phyloP scores from a whole-genome alignment of 2,113 vertebrate genomes.

The Vicugna pacos region DNA sequence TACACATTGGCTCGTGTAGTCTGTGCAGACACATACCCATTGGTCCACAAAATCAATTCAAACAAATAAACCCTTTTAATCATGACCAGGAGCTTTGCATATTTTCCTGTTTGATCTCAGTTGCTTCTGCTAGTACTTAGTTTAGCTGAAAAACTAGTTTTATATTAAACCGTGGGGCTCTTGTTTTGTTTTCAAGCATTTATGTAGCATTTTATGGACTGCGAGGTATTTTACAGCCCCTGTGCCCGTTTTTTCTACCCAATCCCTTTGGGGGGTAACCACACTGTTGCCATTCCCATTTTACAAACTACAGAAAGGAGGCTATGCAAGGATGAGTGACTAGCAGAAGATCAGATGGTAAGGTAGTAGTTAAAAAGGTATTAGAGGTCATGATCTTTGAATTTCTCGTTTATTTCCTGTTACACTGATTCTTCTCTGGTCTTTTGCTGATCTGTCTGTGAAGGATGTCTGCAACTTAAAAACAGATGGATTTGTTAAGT shows the following conservation, averaged over 20 bases:
- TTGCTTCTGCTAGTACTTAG: conserved; percentile 53
- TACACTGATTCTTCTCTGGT: neutral
- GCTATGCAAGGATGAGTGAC: neutral
- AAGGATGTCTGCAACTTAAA: neutral
- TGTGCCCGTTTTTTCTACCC: neutral
- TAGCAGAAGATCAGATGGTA: conserved; percentile 38
- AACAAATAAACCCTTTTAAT: conserved; percentile 22
- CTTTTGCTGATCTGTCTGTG: conserved; percentile 55
- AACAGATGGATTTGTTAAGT: conserved; percentile 37
- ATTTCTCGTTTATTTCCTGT: conserved; percentile 15
- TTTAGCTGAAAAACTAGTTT: conserved; percentile 63
- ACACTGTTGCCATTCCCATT: neutral
- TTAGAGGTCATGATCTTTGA: conserved; percentile 21
- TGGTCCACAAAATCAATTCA: neutral
- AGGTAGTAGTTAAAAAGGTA: conserved; percentile 43
- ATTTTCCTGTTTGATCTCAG: neutral
- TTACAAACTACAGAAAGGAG: conserved; percentile 45
- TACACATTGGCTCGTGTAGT: conserved; percentile 12
- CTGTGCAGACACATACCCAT: neutral
- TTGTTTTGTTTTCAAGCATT: conserved; percentile 57
- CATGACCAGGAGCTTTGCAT: neutral
- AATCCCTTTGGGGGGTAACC: conserved; percentile 3
- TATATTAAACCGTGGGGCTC: conserved; percentile 44
- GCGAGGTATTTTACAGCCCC: conserved; percentile 41
- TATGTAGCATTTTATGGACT: conserved; percentile 55